Evolutionary conservation across 1,140 invertebrate species (phyloP), one percentile per base, ranked within the genome.

Genomic region (Laupala kohalensis): DNA sequence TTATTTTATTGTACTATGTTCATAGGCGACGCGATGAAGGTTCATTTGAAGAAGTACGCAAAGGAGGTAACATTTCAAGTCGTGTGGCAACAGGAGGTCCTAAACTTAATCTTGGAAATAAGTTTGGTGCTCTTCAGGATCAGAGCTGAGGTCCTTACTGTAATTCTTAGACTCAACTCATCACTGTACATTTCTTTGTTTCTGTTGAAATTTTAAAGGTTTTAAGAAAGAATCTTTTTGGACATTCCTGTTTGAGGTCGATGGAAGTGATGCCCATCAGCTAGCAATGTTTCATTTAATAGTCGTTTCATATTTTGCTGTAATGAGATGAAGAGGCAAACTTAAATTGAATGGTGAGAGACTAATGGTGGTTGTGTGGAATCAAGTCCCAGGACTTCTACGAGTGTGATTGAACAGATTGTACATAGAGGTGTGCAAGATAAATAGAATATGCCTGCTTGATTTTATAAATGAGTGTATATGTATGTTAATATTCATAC

Each of bases 21-120:
- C 80, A 19, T 74, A 86, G 86, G 76, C 82, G 79, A 78, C 80
- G 81, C 73, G 84, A 83, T 68, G 85, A 86, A 77, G 84, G 83
- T 23, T 78, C 75, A 4, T 88, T 88, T 74, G 85, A 87, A 74
- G 82, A 87, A 75, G 85, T 87, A 26, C 83, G 85, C 72, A 83
- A 83, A 69, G 75, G 75, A 24, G 75, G 74, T 53, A 74, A 73
- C 12, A 74, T 76, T 71, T 77, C 76, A 64, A 73, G 72, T 28
- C 73, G 75, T 3, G 76, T 74, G 12, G 69, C 78, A 37, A 76
- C 77, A 23, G 81, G 81, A 5, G 76, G 77, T 66, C 83, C 84
- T 26, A 84, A 85, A 70, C 77, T 87, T 6, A 82, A 81, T 15
- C 78, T 87, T 75, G 86, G 84, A 73, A 88, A 87, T 78, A 85